Evolutionary conservation across 1,140 invertebrate genomes (phyloP), one percentile per base, ranked within the genome.

Genomic region (Orius insidiosus): DNA sequence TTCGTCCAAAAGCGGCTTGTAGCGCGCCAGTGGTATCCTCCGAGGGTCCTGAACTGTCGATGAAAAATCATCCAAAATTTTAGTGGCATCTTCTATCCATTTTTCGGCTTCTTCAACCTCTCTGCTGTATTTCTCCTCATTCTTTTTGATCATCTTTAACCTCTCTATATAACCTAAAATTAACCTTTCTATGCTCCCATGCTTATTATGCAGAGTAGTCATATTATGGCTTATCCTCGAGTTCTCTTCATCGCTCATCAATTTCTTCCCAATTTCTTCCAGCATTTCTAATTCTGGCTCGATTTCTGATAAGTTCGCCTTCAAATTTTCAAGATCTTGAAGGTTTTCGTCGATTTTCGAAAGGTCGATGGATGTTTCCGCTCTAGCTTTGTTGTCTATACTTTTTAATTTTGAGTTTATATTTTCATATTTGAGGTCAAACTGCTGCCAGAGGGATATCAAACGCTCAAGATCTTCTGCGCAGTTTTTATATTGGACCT

Each of bases 351-450:
- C 69, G 36, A 90, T 75, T 47, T 75, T 69, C 13, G 71, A 62
- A 3, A 86, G 56, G 57, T 83, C 68, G 49, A 85, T 62, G 54
- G 84, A 72, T 35, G 67, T 70, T 5, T 73, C 71, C 8, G 78
- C 76, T 59, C 88, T 83, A 33, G 66, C 62, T 58, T 85, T 72
- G 1, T 87, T 74, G 59, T 70, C 76, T 50, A 78, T 79, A 41
- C 85, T 78, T 59, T 85, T 87, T n/a, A 96, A 59, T 85, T 84
- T 90, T 1, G 75, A 68, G 1, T 76, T 71, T 6, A 92, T 68
- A 48, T 71, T 73, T 54, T 93, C 87, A 33, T 41, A 50, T 42
- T 50, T 45, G 9, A 18, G 10, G 58, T 93, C 86, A 60, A 88
- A 89, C 47, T 77, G 71, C 49, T 80, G 71, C 80, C 85, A 89